phyloP scores from a whole-genome alignment of 2,797 vertebrate species.

The Scyliorhinus canicula region DNA sequence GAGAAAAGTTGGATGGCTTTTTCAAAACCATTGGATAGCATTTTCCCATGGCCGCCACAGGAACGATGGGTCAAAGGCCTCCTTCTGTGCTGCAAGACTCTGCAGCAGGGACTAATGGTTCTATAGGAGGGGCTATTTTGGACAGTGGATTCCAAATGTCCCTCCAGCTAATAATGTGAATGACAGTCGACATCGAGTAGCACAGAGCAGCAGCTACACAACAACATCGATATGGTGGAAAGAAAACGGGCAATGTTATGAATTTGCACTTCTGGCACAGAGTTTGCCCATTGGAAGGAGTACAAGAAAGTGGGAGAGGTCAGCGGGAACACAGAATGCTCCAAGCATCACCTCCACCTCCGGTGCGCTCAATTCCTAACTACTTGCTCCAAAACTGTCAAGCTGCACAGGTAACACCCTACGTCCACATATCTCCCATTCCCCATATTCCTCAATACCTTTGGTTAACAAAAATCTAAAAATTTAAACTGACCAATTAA shows the following conservation, averaged over 20 bases:
- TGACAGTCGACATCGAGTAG: background rate
- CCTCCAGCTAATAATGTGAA: background rate
- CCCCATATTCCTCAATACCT: background rate
- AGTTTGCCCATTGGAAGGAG: background rate
- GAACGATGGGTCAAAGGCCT: background rate
- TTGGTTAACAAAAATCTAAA: background rate
- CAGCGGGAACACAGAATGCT: background rate
- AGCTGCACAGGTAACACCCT: too few relatives aligned
- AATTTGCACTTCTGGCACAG: background rate
- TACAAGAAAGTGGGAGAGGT: background rate
- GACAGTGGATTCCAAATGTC: background rate
- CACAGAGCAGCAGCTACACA: background rate
- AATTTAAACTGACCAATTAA: background rate
- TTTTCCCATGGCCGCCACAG: background rate
- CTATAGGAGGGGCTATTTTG: background rate
- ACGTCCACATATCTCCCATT: background rate
- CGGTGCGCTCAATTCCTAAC: background rate
- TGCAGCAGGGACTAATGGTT: background rate
- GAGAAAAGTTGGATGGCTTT: background rate
- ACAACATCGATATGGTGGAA: background rate
- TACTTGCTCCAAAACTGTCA: background rate
- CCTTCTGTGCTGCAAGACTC: background rate
- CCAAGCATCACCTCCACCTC: background rate
- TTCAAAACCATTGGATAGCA: background rate
- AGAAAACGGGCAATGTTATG: background rate